These are phyloP conservation scores for Lontra canadensis DNA, from an alignment of 2,113 vertebrate species.

Conservation along the genomic window DNA sequence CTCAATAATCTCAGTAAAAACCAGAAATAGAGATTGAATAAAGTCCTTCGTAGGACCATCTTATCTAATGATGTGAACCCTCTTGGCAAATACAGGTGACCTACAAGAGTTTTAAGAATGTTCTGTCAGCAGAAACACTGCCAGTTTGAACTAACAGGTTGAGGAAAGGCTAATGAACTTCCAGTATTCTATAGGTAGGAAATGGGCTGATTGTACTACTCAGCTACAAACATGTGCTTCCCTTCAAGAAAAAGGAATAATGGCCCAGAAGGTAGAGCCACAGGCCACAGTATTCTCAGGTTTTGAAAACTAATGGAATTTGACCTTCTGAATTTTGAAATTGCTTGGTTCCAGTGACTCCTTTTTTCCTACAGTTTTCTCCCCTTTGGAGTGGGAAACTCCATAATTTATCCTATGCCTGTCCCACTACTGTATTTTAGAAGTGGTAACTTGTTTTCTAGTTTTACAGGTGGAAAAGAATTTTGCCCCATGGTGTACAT, in stretches of 20 bases:
- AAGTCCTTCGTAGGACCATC: not conserved
- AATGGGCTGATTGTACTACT: not conserved
- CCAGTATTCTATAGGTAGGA: not conserved
- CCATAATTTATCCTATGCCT: not conserved
- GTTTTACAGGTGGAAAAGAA: not conserved
- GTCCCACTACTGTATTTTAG: not conserved
- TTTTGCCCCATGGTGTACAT: not conserved
- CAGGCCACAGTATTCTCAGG: not conserved
- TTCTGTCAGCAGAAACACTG: not conserved
- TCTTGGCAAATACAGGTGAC: not conserved
- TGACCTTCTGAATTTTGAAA: slow-evolving; percentile 6
- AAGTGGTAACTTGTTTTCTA: slow-evolving; percentile 29
- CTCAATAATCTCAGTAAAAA: slow-evolving; percentile 3
- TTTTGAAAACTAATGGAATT: not conserved
- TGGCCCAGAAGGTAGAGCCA: not conserved
- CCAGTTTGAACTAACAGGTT: not conserved
- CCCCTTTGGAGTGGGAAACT: not conserved
- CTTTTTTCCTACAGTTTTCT: slow-evolving; percentile 4
- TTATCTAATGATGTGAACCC: not conserved
- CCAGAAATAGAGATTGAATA: not conserved
- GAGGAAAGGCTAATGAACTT: not conserved
- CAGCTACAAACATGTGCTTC: not conserved
- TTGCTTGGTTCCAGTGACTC: not conserved
- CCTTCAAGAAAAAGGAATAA: not conserved
- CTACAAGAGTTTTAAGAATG: slow-evolving; percentile 37